Evolutionary conservation across 2,888 invertebrate genomes (phyloP), one percentile per base, ranked within the genome.

Genomic region (Boloria selene): DNA sequence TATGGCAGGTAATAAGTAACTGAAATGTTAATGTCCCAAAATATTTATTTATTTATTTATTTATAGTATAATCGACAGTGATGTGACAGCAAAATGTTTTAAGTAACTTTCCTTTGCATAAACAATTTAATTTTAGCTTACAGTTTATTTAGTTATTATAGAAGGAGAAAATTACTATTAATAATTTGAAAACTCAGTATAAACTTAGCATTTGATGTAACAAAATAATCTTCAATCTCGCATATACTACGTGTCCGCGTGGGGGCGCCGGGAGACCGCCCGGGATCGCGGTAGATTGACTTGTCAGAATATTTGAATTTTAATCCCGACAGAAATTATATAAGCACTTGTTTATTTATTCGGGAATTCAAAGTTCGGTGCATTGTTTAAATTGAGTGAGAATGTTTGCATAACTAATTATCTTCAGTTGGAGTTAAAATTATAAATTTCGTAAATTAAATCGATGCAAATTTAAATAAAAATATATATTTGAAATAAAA

Each of bases 261-360:
- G 77, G 76, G 77, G 71, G 75, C 73, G 72, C 71, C 77, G 74
- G 63, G 77, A 79, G 84, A 81, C 81, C 84, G 82, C 84, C 81
- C 81, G 85, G 88, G 88, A 85, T 81, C 80, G 74, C 77, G 72
- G 83, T 90, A 89, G 92, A 93, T 93, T 92, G 93, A 92, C 89
- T 92, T 90, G 92, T 92, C 90, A 86, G 91, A 92, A 92, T 92
- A 92, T 92, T 92, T 92, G 90, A 92, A 92, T 92, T 92, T 92
- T 92, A 92, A 93, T 92, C 88, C 86, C 76, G 79, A 79, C 83
- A 81, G 82, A 81, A 82, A 84, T 85, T 85, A 85, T 80, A 85
- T 85, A 87, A 86, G 86, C 87, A 85, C 84, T 85, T 81, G 80
- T 81, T 88, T 87, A 87, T 84, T 86, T 90, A 91, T 90, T 90